Evolutionary conservation across 2,888 invertebrate genomes (phyloP).

Genomic region (Drosophila macrospina): DNA sequence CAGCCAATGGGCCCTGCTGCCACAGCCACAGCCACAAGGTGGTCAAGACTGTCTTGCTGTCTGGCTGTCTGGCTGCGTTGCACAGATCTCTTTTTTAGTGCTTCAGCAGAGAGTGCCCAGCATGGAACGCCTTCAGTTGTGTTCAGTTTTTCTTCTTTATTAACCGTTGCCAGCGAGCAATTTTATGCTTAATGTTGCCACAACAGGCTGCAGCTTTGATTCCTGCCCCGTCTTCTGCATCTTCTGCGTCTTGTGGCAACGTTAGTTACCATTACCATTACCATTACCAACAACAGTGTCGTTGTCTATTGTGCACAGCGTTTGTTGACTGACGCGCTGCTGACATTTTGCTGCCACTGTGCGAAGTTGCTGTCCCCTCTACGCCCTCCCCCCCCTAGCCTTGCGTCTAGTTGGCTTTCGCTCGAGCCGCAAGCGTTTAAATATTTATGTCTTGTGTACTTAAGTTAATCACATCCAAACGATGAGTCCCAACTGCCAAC

Average conservation of each 20-base stretch:
- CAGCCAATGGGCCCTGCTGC: constrained; percentile 33
- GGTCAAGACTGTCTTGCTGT: constrained; percentile 44
- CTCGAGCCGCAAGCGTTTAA: constrained; percentile 62
- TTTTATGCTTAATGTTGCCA: constrained; percentile 40
- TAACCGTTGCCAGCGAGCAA: constrained; percentile 42
- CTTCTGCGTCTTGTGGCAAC: constrained; percentile 11
- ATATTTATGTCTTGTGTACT: constrained; percentile 81
- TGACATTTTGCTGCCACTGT: constrained; percentile 60
- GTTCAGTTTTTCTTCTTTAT: constrained; percentile 8
- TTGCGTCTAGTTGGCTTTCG: constrained; percentile 22
- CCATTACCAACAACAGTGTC: constrained; percentile 58
- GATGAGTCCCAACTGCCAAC: constrained; percentile 61
- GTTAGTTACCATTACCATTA: constrained; percentile 47
- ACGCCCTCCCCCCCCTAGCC: constrained; percentile 1
- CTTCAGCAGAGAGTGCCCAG: constrained; percentile 41
- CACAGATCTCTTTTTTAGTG: constrained; percentile 34
- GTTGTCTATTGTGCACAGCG: constrained; percentile 19
- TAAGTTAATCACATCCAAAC: constrained; percentile 79
- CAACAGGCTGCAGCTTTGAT: constrained; percentile 22
- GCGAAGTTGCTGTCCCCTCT: not conserved
- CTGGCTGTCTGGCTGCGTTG: too few relatives aligned
- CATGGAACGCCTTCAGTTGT: constrained; percentile 50
- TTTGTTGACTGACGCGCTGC: constrained; percentile 54
- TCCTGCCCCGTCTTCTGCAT: constrained; percentile 1
- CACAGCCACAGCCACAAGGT: constrained; percentile 27